phyloP scores from a whole-genome alignment of 2,113 vertebrate genomes.

The Haemorhous mexicanus region DNA sequence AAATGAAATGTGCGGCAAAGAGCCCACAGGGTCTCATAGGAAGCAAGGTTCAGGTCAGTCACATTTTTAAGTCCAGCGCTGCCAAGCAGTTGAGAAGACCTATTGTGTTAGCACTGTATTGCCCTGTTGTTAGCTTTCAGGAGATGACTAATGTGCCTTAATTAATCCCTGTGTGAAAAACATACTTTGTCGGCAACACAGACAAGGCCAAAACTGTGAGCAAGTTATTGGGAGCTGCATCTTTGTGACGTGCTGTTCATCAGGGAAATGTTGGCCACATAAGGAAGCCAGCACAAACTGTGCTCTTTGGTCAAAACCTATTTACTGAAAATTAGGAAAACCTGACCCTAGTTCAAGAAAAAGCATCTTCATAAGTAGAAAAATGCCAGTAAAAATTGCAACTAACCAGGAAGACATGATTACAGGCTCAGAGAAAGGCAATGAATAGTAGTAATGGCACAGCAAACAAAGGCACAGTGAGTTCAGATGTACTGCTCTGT shows the following conservation, averaged over 20 bases:
- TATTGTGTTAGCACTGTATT: not conserved
- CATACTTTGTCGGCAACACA: not conserved
- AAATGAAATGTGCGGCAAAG: not conserved
- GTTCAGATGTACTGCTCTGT: not conserved
- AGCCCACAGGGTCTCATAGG: not conserved
- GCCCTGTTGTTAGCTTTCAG: not conserved
- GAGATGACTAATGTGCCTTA: conserved; percentile 31
- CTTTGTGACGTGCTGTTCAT: not conserved
- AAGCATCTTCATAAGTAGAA: not conserved
- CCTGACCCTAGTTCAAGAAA: not conserved
- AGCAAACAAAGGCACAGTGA: not conserved
- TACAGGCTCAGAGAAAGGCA: not conserved
- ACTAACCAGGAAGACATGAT: not conserved
- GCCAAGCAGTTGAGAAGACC: not conserved
- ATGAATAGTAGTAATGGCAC: not conserved
- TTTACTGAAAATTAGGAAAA: not conserved
- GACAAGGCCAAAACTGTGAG: not conserved
- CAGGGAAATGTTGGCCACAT: fast-evolving
- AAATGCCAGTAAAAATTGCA: not conserved
- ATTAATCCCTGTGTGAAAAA: conserved; percentile 38
- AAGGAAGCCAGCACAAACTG: not conserved
- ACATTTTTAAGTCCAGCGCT: not conserved
- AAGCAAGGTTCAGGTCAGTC: not conserved
- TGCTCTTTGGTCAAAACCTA: not conserved
- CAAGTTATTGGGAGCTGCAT: not conserved